Conservation (phyloP, 2,797 vertebrate genomes). For the Kryptopterus vitreolus region DNA sequence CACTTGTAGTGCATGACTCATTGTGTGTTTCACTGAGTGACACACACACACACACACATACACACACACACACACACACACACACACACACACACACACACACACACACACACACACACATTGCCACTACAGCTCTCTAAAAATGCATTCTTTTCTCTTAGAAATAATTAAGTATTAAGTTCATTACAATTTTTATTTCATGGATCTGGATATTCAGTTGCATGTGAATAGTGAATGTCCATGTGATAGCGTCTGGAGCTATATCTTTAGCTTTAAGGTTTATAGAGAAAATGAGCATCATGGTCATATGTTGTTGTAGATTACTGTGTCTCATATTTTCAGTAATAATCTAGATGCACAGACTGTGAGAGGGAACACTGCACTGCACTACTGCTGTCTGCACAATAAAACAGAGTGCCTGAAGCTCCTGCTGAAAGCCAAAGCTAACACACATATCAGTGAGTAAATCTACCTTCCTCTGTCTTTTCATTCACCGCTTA, state of each 20-base stretch:
- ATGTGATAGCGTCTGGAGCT: not conserved
- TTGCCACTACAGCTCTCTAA: not conserved
- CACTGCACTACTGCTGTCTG: conserved; percentile 81
- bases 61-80: too few relatives aligned
- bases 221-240: not conserved
- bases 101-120: too few relatives aligned
- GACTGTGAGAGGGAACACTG: conserved; percentile 75
- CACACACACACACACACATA: too few relatives aligned
- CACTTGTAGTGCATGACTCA: not conserved
- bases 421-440: conserved; percentile 81
- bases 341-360: conserved; percentile 75
- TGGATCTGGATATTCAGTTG: not conserved
- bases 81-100: too few relatives aligned
- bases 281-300: not conserved
- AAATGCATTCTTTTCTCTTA: not conserved
- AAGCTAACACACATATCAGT: conserved; percentile 78
- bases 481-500: not conserved
- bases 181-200: too few relatives aligned
- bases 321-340: conserved; percentile 19
- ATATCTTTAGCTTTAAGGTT: not conserved
- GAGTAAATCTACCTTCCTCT: conserved; percentile 48
- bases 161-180: not conserved
- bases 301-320: not conserved
- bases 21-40: not conserved
- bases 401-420: conserved; percentile 82